Base-by-base conservation (phyloP, 2,113 vertebrate species). In the Pardalotus punctatus region DNA sequence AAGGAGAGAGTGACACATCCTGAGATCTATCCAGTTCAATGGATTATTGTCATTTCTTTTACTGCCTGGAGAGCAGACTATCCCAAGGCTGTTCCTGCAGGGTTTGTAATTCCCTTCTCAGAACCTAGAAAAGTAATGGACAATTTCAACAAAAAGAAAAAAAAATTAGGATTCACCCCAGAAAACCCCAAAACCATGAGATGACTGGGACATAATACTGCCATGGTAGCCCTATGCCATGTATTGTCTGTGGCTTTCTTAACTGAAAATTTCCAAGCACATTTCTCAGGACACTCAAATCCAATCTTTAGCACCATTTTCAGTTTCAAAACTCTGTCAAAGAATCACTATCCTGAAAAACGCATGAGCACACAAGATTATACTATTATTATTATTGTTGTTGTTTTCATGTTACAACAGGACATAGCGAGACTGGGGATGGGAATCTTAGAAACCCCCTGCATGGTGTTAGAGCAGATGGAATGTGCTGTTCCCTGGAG, bases 151-250 rank as follows among this genome's bases (percentile, higher is more conserved):
- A 60, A 54, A 71, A 78, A 25, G 1, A 20, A 33, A 38, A 78
- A 19, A 10, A 50, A 11, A 31, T 35, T 5, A 5, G 2, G 6
- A 47, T 9, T 7, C 3, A 2, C 3, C 20, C 17, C 11, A 12
- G 36, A 67, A 88, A 56, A 28, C 3, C 6, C 4, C 13, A 2
- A 42, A 43, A 16, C 8, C 16, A 5, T 43, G n/a, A 74, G 19
- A 25, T 53, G 14, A 2, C 25, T 72, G 57, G 25, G 3, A 22
- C 10, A n/a, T 33, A 47, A 18, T 21, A 27, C 43, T 45, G 6
- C 33, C 9, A 3, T 20, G 31, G 22, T 35, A 67, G 35, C 14
- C 25, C 11, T 40, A 5, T 62, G 23, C 22, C 15, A 8, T 42
- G 5, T 35, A 9, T 17, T 65, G 8, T n/a, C 36, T 62, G 13